These are phyloP conservation scores for Porphyrio hochstetteri DNA, from an alignment of 2,113 vertebrate genomes.

Conservation along the genomic window DNA sequence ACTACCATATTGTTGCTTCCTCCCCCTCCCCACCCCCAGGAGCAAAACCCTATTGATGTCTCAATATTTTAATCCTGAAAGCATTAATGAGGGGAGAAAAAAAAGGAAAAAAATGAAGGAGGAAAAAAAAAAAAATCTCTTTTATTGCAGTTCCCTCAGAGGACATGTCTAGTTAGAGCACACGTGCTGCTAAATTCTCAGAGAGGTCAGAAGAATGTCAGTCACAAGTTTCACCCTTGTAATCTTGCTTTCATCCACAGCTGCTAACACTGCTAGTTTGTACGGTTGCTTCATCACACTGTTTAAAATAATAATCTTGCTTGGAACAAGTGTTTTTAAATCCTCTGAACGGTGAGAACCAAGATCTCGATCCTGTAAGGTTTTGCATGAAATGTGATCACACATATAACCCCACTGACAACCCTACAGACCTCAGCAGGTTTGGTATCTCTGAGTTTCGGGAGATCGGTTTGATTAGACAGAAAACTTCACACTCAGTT, in stretches of 20 bases:
- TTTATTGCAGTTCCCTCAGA: not conserved
- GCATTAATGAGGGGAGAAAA: not conserved
- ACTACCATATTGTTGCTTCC: not conserved
- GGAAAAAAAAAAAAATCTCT: not conserved
- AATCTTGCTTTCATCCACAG: conserved; percentile 1
- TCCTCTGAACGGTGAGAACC: not conserved
- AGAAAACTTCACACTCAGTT: not conserved
- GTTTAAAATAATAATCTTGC: not conserved
- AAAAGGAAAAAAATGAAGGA: not conserved
- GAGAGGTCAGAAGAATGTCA: not conserved
- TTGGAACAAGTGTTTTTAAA: not conserved
- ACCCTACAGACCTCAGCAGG: not conserved
- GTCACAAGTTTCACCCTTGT: conserved; percentile 32
- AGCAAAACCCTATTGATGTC: not conserved
- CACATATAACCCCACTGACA: not conserved
- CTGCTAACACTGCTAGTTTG: not conserved
- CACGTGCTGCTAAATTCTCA: not conserved
- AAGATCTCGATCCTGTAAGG: not conserved
- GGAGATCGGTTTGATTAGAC: not conserved
- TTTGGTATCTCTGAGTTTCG: not conserved
- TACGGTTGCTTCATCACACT: not conserved
- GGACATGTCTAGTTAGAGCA: not conserved
- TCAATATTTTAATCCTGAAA: not conserved
- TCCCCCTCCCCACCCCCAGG: not conserved
- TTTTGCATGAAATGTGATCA: rapidly evolving